Percentiles rank a stretch among this genome's conserved stretches.
Conservation (phyloP, 2,113 vertebrate genomes). For the Pedetes capensis region DNA sequence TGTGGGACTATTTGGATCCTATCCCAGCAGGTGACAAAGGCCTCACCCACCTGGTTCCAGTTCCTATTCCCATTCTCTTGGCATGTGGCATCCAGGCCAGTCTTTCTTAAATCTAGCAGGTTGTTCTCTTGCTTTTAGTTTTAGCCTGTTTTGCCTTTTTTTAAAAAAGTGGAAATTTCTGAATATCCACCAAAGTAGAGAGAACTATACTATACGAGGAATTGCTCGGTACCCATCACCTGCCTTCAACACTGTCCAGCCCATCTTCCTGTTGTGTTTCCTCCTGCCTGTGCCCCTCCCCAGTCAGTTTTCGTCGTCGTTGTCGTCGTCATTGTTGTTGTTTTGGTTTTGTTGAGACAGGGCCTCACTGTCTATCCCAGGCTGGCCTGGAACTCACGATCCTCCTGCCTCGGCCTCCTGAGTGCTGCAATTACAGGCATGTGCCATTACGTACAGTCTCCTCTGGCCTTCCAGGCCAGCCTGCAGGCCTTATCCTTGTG, state of each 20-base stretch:
- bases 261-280: too few relatives aligned
- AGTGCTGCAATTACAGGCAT: not conserved
- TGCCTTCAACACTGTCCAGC: not conserved
- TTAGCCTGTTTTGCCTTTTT: not conserved
- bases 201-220: not conserved
- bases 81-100: not conserved
- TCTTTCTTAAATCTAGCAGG: not conserved
- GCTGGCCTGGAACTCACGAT: not conserved
- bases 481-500: not conserved
- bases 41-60: not conserved
- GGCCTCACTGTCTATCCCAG: not conserved
- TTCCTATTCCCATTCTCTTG: not conserved
- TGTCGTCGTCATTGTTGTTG: too few relatives aligned
- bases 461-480: not conserved
- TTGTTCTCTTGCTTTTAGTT: not conserved
- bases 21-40: not conserved
- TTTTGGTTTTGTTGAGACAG: not conserved
- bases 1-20: not conserved
- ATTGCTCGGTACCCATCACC: fast-evolving
- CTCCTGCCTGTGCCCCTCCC: too few relatives aligned
- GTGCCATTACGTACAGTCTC: not conserved
- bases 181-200: not conserved
- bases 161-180: not conserved
- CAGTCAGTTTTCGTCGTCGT: too few relatives aligned
- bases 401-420: not conserved